Conservation (phyloP, 2,113 vertebrate genomes). For the Microtus ochrogaster region DNA sequence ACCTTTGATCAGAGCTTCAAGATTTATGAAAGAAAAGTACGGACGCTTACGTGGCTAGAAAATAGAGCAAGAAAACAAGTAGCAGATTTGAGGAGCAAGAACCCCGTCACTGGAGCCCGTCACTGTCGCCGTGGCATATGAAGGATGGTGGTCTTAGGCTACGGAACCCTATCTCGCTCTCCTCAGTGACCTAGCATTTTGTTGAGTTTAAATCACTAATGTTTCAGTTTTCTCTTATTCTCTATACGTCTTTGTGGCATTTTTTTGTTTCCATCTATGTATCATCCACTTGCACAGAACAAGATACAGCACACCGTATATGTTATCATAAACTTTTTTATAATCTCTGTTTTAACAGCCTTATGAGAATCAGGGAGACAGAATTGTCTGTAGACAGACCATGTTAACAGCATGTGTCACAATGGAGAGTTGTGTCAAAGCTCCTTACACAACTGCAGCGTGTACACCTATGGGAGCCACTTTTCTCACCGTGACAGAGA, state of each 20-base stretch:
- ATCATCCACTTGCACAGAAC: background rate
- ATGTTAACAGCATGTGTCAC: background rate
- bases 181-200: background rate
- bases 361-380: background rate
- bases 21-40: background rate
- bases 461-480: background rate
- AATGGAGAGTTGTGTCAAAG: background rate
- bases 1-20: background rate
- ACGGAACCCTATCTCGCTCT: background rate
- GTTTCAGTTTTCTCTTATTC: background rate
- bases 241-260: background rate
- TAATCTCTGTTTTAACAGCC: conserved; percentile 9
- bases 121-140: background rate
- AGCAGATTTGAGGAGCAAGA: background rate
- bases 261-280: background rate
- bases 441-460: conserved; percentile 1
- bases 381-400: background rate
- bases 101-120: background rate
- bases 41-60: background rate
- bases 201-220: background rate
- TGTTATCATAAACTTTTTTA: conserved; percentile 1
- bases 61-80: background rate
- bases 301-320: background rate
- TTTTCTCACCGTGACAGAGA: background rate
- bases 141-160: background rate